Percentiles rank a stretch among this genome's conserved stretches.
phyloP scores from a whole-genome alignment of 2,113 vertebrate genomes.

The Cebidichthys violaceus region DNA sequence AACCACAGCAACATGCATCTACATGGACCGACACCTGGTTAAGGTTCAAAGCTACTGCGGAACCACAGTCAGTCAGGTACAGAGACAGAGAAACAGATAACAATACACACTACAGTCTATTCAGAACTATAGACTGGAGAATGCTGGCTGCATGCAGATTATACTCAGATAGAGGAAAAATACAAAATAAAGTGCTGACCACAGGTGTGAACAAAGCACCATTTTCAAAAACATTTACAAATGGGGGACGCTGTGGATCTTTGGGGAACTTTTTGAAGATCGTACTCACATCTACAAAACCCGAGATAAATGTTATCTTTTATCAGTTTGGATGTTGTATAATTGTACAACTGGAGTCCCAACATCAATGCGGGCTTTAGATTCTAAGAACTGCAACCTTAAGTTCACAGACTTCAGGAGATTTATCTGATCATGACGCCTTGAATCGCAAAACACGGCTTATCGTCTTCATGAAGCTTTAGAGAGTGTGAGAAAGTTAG shows the following conservation, averaged over 20 bases:
- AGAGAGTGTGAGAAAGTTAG: conserved; percentile 69
- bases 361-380: conserved; percentile 67
- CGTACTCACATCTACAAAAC: conserved; percentile 46
- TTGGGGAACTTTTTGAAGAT: conserved; percentile 67
- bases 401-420: conserved; percentile 62
- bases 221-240: conserved; percentile 72
- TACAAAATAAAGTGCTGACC: conserved; percentile 73
- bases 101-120: conserved; percentile 75
- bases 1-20: conserved; percentile 48
- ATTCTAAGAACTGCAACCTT: conserved; percentile 69
- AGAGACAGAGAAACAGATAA: conserved; percentile 73
- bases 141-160: conserved; percentile 78
- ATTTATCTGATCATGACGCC: conserved; percentile 71
- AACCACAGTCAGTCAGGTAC: conserved; percentile 66
- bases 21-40: conserved; percentile 71
- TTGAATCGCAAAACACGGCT: conserved; percentile 60
- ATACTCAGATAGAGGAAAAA: conserved; percentile 71
- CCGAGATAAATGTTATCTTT: conserved; percentile 72
- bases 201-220: conserved; percentile 76
- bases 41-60: conserved; percentile 72
- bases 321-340: conserved; percentile 75
- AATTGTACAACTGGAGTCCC: conserved; percentile 75
- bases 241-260: conserved; percentile 57
- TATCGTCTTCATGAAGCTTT: conserved; percentile 56
- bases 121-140: conserved; percentile 76